Evolutionary conservation across 2,888 invertebrate genomes (phyloP), one percentile per base, ranked within the genome.

Genomic region (Salpingus planirostris): DNA sequence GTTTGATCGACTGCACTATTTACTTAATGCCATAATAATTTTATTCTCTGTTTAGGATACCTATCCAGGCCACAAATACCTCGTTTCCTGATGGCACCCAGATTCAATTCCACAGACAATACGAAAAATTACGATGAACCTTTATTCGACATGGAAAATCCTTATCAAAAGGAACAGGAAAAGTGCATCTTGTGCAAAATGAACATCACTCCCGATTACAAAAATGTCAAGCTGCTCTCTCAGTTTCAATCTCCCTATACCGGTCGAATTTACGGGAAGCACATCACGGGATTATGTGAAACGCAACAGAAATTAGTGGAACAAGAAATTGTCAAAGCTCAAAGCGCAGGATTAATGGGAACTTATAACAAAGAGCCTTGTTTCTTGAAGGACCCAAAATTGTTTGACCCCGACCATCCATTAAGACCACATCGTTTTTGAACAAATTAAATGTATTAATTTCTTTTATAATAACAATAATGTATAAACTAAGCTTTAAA

Each of bases 201-300:
- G 38, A 74, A 83, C 15, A 79, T 95, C n/a, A 71, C 71, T 1
- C 81, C 90, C 0, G 76, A 90, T 61, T 95, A 89, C 57, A 96
- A 95, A 65, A 98, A 98, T 65, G 78, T 82, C 0, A 78, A 88
- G 48, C 64, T 98, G 2, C 65, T 98, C 3, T 90, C 92, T 0
- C 96, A 97, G 61, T 98, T 98, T 64, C 86, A 96, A 55, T 97
- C 96, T 15, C 83, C 90, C 0, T 91, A 86, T 58, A 96, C 97
- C 0, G 97, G 97, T 1, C 73, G 82, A 44, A 77, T 95, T 40
- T 97, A 95, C 59, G 90, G 88, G 0, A 74, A 83, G 31, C 88
- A 96, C 52, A 87, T 97, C 23, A 98, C 97, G 3, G 92, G 97
- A 1, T 71, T 98, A 24, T 98, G 97, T 58, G 73, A 76, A 55